Base-by-base conservation (phyloP, 2,113 vertebrate genomes). In the Eolophus roseicapilla region DNA sequence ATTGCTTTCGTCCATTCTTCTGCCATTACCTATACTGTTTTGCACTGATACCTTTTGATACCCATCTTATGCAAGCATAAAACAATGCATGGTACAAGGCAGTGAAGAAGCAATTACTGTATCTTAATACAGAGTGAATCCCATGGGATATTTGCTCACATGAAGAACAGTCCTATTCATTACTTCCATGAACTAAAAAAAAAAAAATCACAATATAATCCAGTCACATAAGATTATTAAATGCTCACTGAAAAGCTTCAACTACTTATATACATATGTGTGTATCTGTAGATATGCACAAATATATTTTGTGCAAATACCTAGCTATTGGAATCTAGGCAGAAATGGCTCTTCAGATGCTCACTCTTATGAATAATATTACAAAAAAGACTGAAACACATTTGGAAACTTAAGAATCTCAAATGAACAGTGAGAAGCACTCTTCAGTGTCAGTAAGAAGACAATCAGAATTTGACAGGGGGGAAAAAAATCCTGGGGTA, bases 211-310 rank as follows among this genome's bases (percentile, higher is more conserved):
- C 13, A 33, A 18, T 39, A 71, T 33, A 76, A 87, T 35, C 9
- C 62, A 79, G 33, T 6, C 14, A 44, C 13, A 35, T 6, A 52
- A 62, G 17, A n/a, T 49, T n/a, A 67, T 31, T 55, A 73, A 79
- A 39, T 13, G 6, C 33, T 53, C 29, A 52, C 47, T 62, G 10
- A 52, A 91, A 86, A 84, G 12, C 47, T 73, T 17, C 23, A 60
- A 35, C 5, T 37, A 33, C 4, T 29, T 50, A 13, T 1, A 33
- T 11, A 23, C 13, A 3, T 5, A 15, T 25, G 3, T 9, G 7
- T 33, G 2, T 33, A 17, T 57, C 6, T 44, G 2, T 11, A 16
- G 19, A 37, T 20, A 35, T 5, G 49, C 18, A 70, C 24, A 77
- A 50, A 62, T 11, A 5, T 19, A n/a, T 53, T 62, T 75, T 63